Evolutionary conservation across 2,888 invertebrate species (phyloP), one percentile per base, ranked within the genome.

Genomic region (Agriopis leucophaearia): DNA sequence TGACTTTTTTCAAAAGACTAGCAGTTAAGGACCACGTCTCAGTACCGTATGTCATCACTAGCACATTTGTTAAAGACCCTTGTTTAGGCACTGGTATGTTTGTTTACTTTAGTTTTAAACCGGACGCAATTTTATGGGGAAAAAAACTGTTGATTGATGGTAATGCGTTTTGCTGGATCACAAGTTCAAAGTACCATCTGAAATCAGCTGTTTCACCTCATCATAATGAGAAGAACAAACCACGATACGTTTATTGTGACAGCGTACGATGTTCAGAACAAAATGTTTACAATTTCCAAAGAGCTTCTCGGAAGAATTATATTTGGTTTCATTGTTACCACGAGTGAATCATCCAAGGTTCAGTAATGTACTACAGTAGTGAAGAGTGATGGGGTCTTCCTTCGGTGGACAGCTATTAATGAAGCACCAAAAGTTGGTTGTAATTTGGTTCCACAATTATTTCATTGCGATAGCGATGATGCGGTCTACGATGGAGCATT

Each of bases 231-330:
- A 51, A 42, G 40, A 18, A 16, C 50, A 4, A 56, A 51, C 15
- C 42, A 50, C n/a, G 6, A 18, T 27, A 36, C 47, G 65, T 58
- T 70, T 72, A 72, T 74, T 69, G 69, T 71, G 74, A 74, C 74
- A 74, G 63, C 68, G 66, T 68, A 42, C 64, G 60, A 64, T 66
- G 71, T 58, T 58, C 57, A 59, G 12, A 12, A 65, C 64, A 74
- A 71, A 72, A 68, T 74, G 72, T 74, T 74, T 74, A 74, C 64
- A 71, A 62, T 63, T 57, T 68, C 38, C 64, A 66, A 71, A 74
- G 68, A 74, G 74, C 70, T 74, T 74, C 74, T 71, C 48, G 18
- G 72, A 72, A 72, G 42, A 71, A 69, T 73, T 62, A 69, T 74
- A 71, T 71, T 58, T 57, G 60, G 66, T 71, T 74, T 61, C 61